Base-by-base conservation (phyloP, 2,113 vertebrate species). In the Pipra filicauda region DNA sequence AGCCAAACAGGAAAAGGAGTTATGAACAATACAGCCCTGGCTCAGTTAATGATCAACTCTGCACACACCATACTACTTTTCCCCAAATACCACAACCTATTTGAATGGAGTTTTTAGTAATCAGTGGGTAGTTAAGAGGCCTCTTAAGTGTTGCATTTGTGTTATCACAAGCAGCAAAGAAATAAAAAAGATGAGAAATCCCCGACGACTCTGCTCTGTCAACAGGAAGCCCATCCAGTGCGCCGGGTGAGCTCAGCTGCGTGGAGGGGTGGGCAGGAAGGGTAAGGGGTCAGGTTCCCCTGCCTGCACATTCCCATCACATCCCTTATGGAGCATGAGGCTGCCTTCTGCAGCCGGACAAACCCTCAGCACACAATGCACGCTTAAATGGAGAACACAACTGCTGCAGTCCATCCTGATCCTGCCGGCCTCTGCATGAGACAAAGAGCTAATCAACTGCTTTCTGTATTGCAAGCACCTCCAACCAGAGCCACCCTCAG, bases 1-100 rank as follows among this genome's bases (percentile, higher is more conserved):
- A 95, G 73, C 70, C 91, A 76, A 95, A 94, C 95, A 96, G 95
- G 96, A 97, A 96, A 95, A 86, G 92, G 8, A 91, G 70, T 93
- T 71, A 81, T 46, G 93, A 94, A 91, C 83, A 94, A 94, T 77
- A 70, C 76, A 87, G 65, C 61, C 57, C 57, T 13, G n/a, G 31
- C 37, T 84, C 35, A 49, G 93, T 96, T 96, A 97, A 96, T 96
- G 88, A 96, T 96, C 92, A 93, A 49, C 93, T 69, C 6, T 9
- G 33, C 70, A 61, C 39, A 58, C 35, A 74, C 65, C 44, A 57
- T 8, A 54, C 57, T 35, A 11, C 80, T 92, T 51, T 55, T 84
- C 74, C 26, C 31, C 79, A 61, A 73, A 49, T 57, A 66, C 51
- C 46, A 24, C 51, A 58, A 54, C 65, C 58, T 43, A 77, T 94